Conservation (phyloP, 2,888 invertebrate genomes). For the Athalia cordata region DNA sequence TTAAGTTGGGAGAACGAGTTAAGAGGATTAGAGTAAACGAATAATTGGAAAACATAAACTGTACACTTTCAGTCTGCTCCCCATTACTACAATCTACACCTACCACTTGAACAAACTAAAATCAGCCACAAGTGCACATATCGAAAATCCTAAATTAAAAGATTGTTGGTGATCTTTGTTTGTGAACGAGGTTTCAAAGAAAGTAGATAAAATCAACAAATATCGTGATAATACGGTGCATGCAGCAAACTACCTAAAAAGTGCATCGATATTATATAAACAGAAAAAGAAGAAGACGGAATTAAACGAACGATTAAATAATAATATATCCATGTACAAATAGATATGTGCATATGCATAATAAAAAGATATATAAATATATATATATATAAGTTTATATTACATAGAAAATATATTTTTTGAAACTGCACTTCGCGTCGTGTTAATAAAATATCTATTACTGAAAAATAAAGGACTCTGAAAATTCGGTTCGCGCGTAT, state of each 20-base stretch:
- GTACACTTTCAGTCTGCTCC: too few relatives aligned
- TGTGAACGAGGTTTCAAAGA: too few relatives aligned
- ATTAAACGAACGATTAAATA: not conserved
- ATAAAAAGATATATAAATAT: not conserved
- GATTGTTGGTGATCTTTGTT: too few relatives aligned
- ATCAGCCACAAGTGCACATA: too few relatives aligned
- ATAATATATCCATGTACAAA: not conserved
- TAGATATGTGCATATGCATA: not conserved
- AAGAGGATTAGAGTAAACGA: too few relatives aligned
- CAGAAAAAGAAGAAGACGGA: not conserved
- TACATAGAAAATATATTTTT: constrained; percentile 26
- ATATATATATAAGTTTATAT: not conserved
- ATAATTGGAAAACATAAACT: too few relatives aligned
- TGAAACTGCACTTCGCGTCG: not conserved
- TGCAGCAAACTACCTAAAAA: not conserved
- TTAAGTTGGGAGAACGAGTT: not conserved
- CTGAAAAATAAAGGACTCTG: not conserved
- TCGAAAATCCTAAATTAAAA: too few relatives aligned
- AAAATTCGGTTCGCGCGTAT: not conserved
- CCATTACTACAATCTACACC: too few relatives aligned
- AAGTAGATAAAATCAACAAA: too few relatives aligned
- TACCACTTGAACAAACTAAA: too few relatives aligned
- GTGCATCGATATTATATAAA: not conserved
- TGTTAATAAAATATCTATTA: not conserved
- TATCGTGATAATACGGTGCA: too few relatives aligned